Percentiles rank a stretch among this genome's conserved stretches.
These are phyloP conservation scores for Takifugu bimaculatus DNA, from an alignment of 2,113 vertebrate genomes.

Conservation along the genomic window DNA sequence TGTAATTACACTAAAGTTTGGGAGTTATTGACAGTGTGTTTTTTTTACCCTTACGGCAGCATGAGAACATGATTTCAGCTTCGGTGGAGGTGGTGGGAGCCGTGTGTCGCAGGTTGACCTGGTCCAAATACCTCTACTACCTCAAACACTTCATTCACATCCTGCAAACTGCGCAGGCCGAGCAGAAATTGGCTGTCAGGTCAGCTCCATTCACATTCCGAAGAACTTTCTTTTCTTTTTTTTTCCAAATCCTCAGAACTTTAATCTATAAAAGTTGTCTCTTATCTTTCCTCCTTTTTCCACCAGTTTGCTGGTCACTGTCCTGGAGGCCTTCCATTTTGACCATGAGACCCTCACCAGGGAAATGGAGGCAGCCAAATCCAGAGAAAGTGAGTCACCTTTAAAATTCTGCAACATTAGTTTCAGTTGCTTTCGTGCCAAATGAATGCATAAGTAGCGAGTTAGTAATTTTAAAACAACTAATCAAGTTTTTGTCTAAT, in stretches of 20 bases:
- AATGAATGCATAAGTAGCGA: too few species aligned
- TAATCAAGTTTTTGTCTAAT: neutral
- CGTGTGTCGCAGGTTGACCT: conserved; percentile 84
- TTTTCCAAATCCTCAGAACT: too few species aligned
- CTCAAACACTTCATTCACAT: conserved; percentile 90
- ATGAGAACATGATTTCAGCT: conserved; percentile 87
- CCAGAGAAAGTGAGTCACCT: conserved; percentile 72
- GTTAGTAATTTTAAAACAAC: too few species aligned
- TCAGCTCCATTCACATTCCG: conserved; percentile 29
- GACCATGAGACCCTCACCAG: conserved; percentile 85
- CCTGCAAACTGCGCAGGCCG: conserved; percentile 81
- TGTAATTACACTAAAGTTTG: neutral
- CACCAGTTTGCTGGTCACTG: conserved; percentile 84
- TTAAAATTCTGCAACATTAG: neutral
- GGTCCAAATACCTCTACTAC: conserved; percentile 91
- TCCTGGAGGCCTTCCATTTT: conserved; percentile 94
- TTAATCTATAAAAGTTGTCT: neutral
- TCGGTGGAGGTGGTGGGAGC: conserved; percentile 89
- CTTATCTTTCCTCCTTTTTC: conserved; percentile 1
- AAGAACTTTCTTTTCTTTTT: neutral
- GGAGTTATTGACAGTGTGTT: neutral
- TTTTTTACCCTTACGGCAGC: conserved; percentile 58
- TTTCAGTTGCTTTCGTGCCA: too few species aligned
- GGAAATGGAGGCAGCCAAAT: conserved; percentile 80
- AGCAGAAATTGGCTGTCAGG: conserved; percentile 90